Percentiles rank a stretch among this genome's conserved stretches.
Evolutionary conservation across 2,113 vertebrate species (phyloP).

Genomic region (Meleagris gallopavo): DNA sequence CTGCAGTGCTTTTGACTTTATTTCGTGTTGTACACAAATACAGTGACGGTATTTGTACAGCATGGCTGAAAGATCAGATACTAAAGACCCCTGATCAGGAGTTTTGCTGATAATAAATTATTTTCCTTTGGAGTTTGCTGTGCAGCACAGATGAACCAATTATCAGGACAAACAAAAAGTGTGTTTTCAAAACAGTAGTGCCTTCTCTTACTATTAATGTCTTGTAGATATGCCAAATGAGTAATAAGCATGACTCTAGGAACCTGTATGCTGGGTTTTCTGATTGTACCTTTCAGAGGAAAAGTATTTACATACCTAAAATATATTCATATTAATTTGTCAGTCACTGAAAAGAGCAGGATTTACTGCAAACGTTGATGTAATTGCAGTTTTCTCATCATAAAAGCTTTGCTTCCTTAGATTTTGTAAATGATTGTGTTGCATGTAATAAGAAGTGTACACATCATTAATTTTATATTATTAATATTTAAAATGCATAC

Average conservation of each 20-base stretch:
- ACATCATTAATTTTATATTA: constrained; percentile 6
- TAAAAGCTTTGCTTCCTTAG: background rate
- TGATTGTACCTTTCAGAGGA: background rate
- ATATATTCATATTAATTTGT: too few species aligned
- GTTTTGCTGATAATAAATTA: background rate
- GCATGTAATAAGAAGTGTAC: background rate
- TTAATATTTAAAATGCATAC: background rate
- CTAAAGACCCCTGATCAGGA: background rate
- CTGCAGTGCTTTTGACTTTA: background rate
- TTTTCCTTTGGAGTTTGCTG: background rate
- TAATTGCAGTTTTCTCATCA: background rate
- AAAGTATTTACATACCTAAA: background rate
- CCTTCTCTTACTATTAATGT: background rate
- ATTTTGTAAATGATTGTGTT: background rate
- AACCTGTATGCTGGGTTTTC: background rate
- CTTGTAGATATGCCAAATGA: background rate
- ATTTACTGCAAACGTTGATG: background rate
- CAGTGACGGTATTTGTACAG: too few species aligned
- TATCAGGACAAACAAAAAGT: background rate
- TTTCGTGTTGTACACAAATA: background rate
- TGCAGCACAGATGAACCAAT: background rate
- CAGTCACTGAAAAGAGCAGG: background rate
- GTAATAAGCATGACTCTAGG: background rate
- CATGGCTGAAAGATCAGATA: background rate
- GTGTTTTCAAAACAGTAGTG: background rate